Evolutionary conservation across 2,797 vertebrate species (phyloP), one percentile per base, ranked within the genome.

Genomic region (Astyanax mexicanus): DNA sequence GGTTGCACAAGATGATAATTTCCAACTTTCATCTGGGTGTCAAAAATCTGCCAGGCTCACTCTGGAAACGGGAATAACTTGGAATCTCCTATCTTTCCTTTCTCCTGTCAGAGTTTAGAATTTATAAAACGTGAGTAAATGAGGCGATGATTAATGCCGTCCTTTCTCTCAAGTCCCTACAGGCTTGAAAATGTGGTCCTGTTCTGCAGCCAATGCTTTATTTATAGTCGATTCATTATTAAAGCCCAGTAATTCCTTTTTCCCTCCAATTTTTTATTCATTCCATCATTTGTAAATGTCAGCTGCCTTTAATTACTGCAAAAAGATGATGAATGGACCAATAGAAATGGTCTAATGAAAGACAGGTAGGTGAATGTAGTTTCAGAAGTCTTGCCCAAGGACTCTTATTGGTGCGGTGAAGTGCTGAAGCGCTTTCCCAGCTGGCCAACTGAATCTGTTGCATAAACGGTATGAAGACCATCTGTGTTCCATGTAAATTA

Each of bases 1-100:
- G 13, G 15, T 80, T 75, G 17, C 49, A 72, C 67, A 80, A 80
- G 23, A 61, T 9, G 47, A n/a, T 70, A 49, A 23, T 64, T 80
- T 70, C 66, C 72, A 5, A 58, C 37, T 55, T 68, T 44, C 54
- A n/a, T 15, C 42, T 38, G 35, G 0, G 6, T 38, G 15, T 27
- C 19, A 66, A 29, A 66, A 38, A 40, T 35, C 38, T n/a, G 11
- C 13, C 15, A 58, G 29, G 8, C 45, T 69, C 45, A 35, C 45
- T 23, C 19, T 54, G 21, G 60, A 64, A 35, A 23, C n/a, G 1
- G 68, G 65, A 57, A 66, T 17, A 68, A 8, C 65, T 23, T 52
- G 55, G 13, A 75, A 57, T 12, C 4, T 65, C 37, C 42, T 15
- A 32, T 40, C 19, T 69, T 27, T 58, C 73, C 40, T 37, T 40